Evolutionary conservation across 2,888 invertebrate species (phyloP), one percentile per base, ranked within the genome.

Genomic region (Mellilla xanthometata): DNA sequence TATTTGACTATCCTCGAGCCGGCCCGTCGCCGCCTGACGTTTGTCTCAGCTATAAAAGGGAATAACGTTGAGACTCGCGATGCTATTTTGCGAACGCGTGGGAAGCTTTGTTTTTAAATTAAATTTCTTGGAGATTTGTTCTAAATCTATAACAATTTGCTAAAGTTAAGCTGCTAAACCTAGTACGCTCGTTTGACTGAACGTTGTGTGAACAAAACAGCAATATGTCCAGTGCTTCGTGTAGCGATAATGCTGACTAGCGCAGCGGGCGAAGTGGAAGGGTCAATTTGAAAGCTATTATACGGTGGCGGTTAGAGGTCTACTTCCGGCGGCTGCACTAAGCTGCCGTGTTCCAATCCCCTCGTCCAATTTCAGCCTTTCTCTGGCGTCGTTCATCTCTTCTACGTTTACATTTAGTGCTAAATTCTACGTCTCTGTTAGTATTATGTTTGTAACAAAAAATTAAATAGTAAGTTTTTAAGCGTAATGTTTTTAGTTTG

Each of bases 261-360:
- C 58, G 60, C 48, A 54, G 48, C 60, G 66, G 40, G n/a, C 66
- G 70, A 66, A 78, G 73, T 78, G 70, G 78, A 80, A 80, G 81
- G 84, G 82, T 86, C 86, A 86, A 87, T 87, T 87, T 87, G 73
- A 76, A 80, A 80, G 82, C 86, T 82, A 88, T 89, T 88, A 87
- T 86, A 86, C 81, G 76, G 74, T 74, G 75, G 85, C 79, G 80
- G 84, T 76, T 84, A 82, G 81, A 86, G 79, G 84, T 86, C 84
- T 82, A 84, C 83, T 89, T 89, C 89, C 87, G 86, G 81, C 80
- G 76, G 76, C 75, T 86, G 87, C 83, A 81, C 87, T 88, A 88
- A 87, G 87, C 88, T 79, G 69, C 73, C 79, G 70, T 81, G 76
- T 76, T 82, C 75, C 76, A 80, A 82, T 83, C 76, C 79, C 73